Evolutionary conservation across 2,888 invertebrate species (phyloP), one percentile per base, ranked within the genome.

Genomic region (Sialis fuliginosa): DNA sequence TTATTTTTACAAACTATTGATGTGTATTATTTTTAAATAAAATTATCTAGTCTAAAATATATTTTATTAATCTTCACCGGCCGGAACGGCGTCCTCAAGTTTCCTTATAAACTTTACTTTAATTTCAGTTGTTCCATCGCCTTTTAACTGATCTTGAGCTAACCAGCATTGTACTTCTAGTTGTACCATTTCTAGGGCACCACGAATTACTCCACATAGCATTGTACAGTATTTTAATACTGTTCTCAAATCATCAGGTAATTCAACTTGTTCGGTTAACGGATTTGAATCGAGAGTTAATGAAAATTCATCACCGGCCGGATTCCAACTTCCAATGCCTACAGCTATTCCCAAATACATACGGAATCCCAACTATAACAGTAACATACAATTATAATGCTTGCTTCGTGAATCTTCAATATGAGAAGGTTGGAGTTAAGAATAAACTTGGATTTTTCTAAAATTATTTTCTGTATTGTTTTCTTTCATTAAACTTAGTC

Each of bases 121-220:
- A 13, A 99, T 70, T 70, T 98, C 98, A 13, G 96, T 98, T 33
- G 82, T 79, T 53, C 81, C 77, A 63, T 97, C 96, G 42, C 95
- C 96, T 68, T 92, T 93, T 45, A 97, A 65, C 58, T 91, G 91
- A 65, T 97, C 96, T 75, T 93, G 78, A 1, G 88, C 82, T 70
- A 97, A 92, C 85, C 88, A 90, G 55, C 88, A 84, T 58, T 87
- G 83, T 6, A 96, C 88, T 66, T 97, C 96, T 62, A 97, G 74
- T 63, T 97, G 96, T 39, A 97, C 95, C 92, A 98, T 98, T 74
- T 98, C 97, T 57, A 97, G 72, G 6, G 97, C 95, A 12, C 98
- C 98, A 51, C 95, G 74, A 48, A 90, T 77, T 33, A 82, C 78
- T 0, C 98, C 98, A 50, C 92, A 89, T 44, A 99, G 75, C 50